Evolutionary conservation across 2,797 vertebrate genomes (phyloP), one percentile per base, ranked within the genome.

Genomic region (Perodicticus potto): DNA sequence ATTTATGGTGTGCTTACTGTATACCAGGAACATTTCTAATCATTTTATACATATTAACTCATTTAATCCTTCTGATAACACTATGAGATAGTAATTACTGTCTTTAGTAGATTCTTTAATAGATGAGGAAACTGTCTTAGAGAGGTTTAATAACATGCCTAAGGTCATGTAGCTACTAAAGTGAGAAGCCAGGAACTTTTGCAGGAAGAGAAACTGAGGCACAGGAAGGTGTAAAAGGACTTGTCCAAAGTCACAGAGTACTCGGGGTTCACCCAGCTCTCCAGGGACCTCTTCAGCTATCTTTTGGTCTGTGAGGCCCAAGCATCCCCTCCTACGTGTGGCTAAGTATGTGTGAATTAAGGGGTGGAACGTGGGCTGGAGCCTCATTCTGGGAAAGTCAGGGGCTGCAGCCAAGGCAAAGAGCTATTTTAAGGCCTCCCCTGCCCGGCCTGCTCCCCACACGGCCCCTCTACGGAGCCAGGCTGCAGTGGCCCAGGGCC

Each of bases 361-460:
- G 76, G 89, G 74, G 34, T 57, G 63, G 83, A 96, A 45, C 22
- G 32, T 91, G 69, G 87, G 57, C 69, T 12, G 0, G 81, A 77
- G 95, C 96, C 95, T 92, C 91, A 57, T 98, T 97, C 97, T 98
- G 97, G 97, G 97, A 97, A 98, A 96, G 95, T 88, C 86, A 92
- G 91, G 89, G 87, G 96, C 96, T 8, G 57, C 81, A 87, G 97
- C 97, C 97, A 97, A 97, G 92, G 96, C 94, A 92, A 93, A 94
- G 89, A 95, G 87, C 96, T 97, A 97, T 97, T 98, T 97, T 98
- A 97, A 97, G 93, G 94, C 85, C 76, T 93, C 69, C 23, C 82
- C 59, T 89, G 94, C 96, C 94, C 3, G 25, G 92, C 86, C 91
- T 43, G 95, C 91, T 95, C 95, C 96, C 88, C 84, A 65, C 92